phyloP scores from a whole-genome alignment of 2,797 vertebrate genomes.

The Poeciliopsis infans region DNA sequence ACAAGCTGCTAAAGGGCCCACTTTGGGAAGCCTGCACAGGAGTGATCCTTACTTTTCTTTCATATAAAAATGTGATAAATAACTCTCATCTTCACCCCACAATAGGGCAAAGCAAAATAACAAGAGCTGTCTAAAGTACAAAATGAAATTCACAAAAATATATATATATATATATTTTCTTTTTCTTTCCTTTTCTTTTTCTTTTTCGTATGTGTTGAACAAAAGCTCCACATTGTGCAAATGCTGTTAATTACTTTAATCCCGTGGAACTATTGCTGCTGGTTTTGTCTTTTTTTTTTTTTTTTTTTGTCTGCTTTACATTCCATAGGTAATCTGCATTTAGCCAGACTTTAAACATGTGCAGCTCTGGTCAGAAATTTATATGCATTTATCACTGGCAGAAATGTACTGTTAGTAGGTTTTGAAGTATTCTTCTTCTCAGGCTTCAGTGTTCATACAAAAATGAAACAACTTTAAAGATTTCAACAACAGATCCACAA shows the following conservation, averaged over 20 bases:
- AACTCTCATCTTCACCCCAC: constrained; percentile 11
- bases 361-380: background rate
- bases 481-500: background rate
- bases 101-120: background rate
- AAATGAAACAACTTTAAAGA: background rate
- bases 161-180: no score
- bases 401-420: background rate
- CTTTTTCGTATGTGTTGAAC: background rate
- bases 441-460: background rate
- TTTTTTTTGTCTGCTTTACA: constrained; percentile 7
- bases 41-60: constrained; percentile 11
- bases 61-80: constrained; percentile 23
- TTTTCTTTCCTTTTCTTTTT: no score
- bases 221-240: background rate
- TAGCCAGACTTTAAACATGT: background rate
- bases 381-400: background rate
- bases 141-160: constrained; percentile 11
- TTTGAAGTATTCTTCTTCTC: background rate
- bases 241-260: constrained; percentile 11
- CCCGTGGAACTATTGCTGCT: constrained; percentile 39
- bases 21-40: constrained; percentile 18
- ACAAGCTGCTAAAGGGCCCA: constrained; percentile 20
- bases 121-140: constrained; percentile 56
- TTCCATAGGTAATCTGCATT: constrained; percentile 18
- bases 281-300: constrained; percentile 10